Conservation (phyloP, 2,113 vertebrate species). For the Nannobrachium achirus region DNA sequence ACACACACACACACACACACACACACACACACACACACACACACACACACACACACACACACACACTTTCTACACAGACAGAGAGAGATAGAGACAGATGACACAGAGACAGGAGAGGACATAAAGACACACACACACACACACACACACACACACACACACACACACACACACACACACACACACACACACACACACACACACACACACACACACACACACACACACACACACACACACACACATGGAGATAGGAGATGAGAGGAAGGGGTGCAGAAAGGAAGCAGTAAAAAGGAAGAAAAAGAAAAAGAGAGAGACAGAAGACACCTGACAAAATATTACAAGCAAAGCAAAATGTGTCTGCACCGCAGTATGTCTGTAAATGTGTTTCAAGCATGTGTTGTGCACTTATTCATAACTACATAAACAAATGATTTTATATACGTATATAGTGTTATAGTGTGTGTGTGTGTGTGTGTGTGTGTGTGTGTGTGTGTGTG, state of each 20-base stretch:
- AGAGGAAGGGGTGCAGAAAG: background rate
- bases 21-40: slow-evolving; percentile 5
- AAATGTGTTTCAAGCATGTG: too few species aligned
- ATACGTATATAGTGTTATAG: background rate
- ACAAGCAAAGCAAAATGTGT: too few species aligned
- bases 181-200: slow-evolving; percentile 5
- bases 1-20: slow-evolving; percentile 8
- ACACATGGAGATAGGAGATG: too few species aligned
- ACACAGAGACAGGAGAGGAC: too few species aligned
- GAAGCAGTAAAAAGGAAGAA: background rate
- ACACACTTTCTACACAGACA: background rate
- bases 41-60: slow-evolving; percentile 8
- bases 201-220: too few species aligned
- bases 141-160: slow-evolving; percentile 1
- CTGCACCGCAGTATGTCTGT: too few species aligned
- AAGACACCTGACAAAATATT: background rate
- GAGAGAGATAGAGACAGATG: too few species aligned
- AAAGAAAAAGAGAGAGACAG: background rate
- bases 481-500: background rate
- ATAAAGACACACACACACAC: background rate
- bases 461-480: background rate
- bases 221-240: too few species aligned
- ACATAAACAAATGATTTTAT: background rate
- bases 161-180: slow-evolving; percentile 6
- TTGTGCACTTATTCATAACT: background rate